Conservation (phyloP, 2,797 vertebrate genomes). For the Macropus fuliginosus region DNA sequence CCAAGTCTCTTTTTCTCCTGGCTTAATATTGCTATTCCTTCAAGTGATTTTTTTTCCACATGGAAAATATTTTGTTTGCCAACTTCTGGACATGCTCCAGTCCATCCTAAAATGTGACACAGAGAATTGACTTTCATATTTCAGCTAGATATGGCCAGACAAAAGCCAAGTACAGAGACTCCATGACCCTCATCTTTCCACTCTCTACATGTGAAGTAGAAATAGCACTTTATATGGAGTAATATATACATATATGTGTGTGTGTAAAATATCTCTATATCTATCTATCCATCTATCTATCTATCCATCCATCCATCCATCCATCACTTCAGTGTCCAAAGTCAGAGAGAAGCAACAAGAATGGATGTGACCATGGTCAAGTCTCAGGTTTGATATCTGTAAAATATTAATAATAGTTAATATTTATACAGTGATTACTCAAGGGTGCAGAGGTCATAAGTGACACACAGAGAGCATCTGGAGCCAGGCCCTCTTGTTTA, state of each 20-base stretch:
- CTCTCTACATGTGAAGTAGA: background rate
- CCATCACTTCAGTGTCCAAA: background rate
- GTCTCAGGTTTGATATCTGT: background rate
- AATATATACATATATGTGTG: background rate
- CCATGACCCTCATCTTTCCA: background rate
- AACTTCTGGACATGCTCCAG: background rate
- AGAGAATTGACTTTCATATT: background rate
- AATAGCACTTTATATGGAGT: background rate
- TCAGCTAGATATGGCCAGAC: background rate
- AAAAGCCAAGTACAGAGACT: background rate
- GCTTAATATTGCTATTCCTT: background rate
- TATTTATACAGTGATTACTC: background rate
- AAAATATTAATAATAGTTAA: background rate
- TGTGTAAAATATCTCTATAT: no score
- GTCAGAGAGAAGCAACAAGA: background rate
- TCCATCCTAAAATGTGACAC: background rate
- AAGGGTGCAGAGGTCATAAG: background rate
- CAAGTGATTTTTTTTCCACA: background rate
- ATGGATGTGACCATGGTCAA: background rate
- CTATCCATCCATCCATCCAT: background rate
- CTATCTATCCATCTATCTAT: background rate
- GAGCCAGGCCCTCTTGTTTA: background rate
- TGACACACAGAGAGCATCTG: background rate
- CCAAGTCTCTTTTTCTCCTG: background rate
- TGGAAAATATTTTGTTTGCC: background rate